Percentiles rank a stretch among this genome's conserved stretches.
Evolutionary conservation across 1,140 invertebrate genomes (phyloP).

Genomic region (Drepana arcuata): DNA sequence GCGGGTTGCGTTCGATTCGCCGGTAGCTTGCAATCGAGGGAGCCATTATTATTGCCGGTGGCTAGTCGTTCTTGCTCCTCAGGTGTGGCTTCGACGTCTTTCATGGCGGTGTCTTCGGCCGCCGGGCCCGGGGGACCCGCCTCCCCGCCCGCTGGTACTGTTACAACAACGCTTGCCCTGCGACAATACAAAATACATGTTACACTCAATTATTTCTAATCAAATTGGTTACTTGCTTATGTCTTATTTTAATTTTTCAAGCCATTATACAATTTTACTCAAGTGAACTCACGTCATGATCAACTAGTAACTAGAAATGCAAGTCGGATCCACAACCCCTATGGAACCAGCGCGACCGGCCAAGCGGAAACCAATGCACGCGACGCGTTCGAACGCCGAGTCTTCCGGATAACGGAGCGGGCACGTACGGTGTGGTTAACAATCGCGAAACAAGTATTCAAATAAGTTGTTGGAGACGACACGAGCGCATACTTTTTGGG

Average conservation of each 20-base stretch:
- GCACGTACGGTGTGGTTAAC: constrained; percentile 18
- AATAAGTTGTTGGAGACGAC: constrained; percentile 15
- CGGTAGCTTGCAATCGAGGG: constrained; percentile 53
- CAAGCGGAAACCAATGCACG: constrained; percentile 33
- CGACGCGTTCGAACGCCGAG: constrained; percentile 19
- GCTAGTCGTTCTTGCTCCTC: constrained; percentile 63
- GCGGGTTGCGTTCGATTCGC: constrained; percentile 14
- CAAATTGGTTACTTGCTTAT: background rate
- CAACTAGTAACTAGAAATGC: constrained; percentile 8
- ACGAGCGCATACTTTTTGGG: constrained; percentile 25
- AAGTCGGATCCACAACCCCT: constrained; percentile 22
- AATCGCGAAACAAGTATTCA: constrained; percentile 20
- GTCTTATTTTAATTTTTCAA: background rate
- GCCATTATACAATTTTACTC: background rate
- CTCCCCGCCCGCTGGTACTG: constrained; percentile 44
- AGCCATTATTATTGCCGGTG: constrained; percentile 64
- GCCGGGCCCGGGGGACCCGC: constrained; percentile 40
- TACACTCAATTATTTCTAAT: background rate
- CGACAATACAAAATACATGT: constrained; percentile 31
- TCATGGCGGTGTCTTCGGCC: constrained; percentile 54
- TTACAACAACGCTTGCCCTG: constrained; percentile 45
- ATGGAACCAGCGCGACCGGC: constrained; percentile 14
- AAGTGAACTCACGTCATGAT: constrained; percentile 49
- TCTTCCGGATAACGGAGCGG: constrained; percentile 33
- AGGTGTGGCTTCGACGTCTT: constrained; percentile 60